Evolutionary conservation across 2,797 vertebrate species (phyloP), one percentile per base, ranked within the genome.

Genomic region (Brachyalestes nurse): DNA sequence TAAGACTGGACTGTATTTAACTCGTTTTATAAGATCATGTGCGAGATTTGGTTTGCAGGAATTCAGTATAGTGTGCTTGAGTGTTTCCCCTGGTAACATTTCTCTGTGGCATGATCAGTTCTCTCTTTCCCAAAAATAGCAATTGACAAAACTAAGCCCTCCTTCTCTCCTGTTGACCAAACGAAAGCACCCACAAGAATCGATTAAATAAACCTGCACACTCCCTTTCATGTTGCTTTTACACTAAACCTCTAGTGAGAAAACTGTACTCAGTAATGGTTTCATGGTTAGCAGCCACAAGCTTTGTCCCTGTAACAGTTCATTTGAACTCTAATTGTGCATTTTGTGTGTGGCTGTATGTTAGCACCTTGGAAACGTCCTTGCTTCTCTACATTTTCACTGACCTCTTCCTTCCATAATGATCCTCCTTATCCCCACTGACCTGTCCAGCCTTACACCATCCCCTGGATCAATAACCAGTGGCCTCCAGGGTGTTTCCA

Each of bases 401-500:
- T 13, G 58, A 25, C 58, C 23, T 67, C 19, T 14, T 47, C 45
- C 58, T 77, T 72, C 85, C 58, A 70, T 79, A 83, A 84, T 86
- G 79, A 70, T 61, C 78, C 65, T 47, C 66, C 75, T 84, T 86
- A 84, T 83, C 84, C 80, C 65, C 60, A 69, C 40, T 78, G 75
- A 72, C 71, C 79, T 51, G 79, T 76, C 53, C 78, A 74, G 65
- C 45, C 70, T 81, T 86, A 87, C 86, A 80, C 75, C 75, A 77
- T 80, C 34, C 81, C 72, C 80, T 79, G 66, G 82, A 87, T 88
- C 85, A 65, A 87, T 83, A 77, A 62, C 10, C 10, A 70, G 25
- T 82, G 81, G 57, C 65, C 45, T 62, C 45, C 14, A 4, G 58
- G 1, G 21, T 34, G 64, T 74, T 83, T 78, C 78, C 71, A 1